Conservation (phyloP, 2,797 vertebrate genomes). For the Poeciliopsis paucimaculata region DNA sequence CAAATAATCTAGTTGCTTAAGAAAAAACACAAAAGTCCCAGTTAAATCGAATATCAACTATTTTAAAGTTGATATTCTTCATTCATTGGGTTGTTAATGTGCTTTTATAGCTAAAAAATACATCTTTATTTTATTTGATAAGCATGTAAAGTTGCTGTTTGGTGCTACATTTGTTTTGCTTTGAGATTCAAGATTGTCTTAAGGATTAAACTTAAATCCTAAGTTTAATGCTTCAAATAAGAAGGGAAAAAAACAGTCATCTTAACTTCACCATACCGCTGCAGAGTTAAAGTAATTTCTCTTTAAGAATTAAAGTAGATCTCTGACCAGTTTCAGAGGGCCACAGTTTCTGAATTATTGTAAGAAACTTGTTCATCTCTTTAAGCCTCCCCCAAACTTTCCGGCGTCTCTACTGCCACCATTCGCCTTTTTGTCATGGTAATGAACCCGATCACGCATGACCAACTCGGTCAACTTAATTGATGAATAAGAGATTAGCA, state of each 20-base stretch:
- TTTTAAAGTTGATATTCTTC: neutral
- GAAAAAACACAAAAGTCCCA: neutral
- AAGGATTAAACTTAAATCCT: neutral
- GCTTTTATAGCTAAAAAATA: neutral
- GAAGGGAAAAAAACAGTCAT: neutral
- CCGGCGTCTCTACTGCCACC: constrained; percentile 32
- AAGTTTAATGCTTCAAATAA: neutral
- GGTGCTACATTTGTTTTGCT: neutral
- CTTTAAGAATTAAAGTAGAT: constrained; percentile 27
- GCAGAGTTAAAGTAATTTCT: constrained; percentile 32
- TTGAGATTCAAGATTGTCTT: neutral
- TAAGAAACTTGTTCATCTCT: constrained; percentile 57
- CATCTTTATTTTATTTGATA: neutral
- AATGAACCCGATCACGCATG: constrained; percentile 59
- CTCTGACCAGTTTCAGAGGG: constrained; percentile 16
- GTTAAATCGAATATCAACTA: neutral
- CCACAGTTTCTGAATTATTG: constrained; percentile 23
- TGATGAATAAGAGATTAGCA: constrained; percentile 63
- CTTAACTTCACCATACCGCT: neutral
- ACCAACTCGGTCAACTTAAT: constrained; percentile 64
- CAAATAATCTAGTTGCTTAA: neutral
- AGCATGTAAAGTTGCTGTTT: neutral
- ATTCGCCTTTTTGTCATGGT: constrained; percentile 68
- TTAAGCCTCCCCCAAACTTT: constrained; percentile 15
- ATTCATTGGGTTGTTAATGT: neutral